Conservation (phyloP, 2,797 vertebrate species). For the Pangasius krempfi region DNA sequence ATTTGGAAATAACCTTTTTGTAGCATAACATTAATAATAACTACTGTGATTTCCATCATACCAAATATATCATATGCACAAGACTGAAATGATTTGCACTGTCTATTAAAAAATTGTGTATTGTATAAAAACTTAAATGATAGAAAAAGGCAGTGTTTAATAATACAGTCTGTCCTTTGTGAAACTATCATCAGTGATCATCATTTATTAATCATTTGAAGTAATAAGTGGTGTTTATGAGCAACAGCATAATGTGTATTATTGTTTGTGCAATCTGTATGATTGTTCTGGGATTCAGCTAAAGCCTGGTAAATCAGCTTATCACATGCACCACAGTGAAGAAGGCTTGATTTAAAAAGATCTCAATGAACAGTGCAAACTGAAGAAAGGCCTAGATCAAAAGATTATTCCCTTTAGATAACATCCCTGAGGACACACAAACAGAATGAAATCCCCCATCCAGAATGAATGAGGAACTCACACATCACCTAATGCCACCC, state of each 20-base stretch:
- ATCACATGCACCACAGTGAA: slow-evolving; percentile 79
- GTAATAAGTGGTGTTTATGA: slow-evolving; percentile 62
- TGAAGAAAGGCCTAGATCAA: slow-evolving; percentile 52
- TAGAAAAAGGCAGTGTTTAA: neutral
- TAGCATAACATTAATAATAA: too few species aligned
- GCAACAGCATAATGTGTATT: slow-evolving; percentile 73
- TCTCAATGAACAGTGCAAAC: slow-evolving; percentile 60
- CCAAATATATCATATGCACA: neutral
- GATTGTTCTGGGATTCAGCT: slow-evolving; percentile 75
- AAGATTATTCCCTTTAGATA: slow-evolving; percentile 49
- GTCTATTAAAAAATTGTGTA: neutral
- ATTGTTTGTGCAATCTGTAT: slow-evolving; percentile 77
- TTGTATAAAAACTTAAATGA: neutral
- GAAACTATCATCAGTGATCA: neutral
- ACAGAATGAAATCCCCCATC: slow-evolving; percentile 25
- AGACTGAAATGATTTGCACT: neutral
- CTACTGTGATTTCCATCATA: neutral
- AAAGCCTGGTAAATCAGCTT: slow-evolving; percentile 80
- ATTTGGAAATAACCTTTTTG: neutral
- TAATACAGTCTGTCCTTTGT: neutral
- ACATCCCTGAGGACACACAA: slow-evolving; percentile 35
- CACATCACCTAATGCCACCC: slow-evolving; percentile 9
- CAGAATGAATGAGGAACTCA: slow-evolving; percentile 32
- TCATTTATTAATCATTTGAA: neutral
- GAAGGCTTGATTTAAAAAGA: slow-evolving; percentile 76